These are phyloP conservation scores for Drosophila melanocephala DNA, from an alignment of 2,888 invertebrate genomes.

Conservation along the genomic window DNA sequence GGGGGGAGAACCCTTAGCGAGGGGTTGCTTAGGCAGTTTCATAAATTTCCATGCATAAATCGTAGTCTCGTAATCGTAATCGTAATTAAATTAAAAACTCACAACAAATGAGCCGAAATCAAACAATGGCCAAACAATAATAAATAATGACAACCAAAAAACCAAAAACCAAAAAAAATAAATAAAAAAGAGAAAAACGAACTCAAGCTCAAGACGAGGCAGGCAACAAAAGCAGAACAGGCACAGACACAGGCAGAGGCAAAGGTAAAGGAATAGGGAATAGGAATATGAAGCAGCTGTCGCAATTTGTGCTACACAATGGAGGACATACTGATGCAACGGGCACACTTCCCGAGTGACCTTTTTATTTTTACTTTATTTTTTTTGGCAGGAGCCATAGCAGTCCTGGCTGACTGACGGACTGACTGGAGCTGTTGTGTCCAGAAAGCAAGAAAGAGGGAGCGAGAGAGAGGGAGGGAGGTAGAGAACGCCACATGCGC, in stretches of 20 bases:
- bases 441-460: background rate
- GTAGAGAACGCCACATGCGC: slow-evolving; percentile 71
- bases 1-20: slow-evolving; percentile 1
- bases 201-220: slow-evolving; percentile 40
- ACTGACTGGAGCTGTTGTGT: slow-evolving; percentile 29
- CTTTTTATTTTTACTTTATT: slow-evolving; percentile 60
- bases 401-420: slow-evolving; percentile 23
- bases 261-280: slow-evolving; percentile 20
- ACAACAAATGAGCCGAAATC: slow-evolving; percentile 64
- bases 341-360: slow-evolving; percentile 78
- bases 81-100: slow-evolving; percentile 74
- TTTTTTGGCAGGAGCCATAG: slow-evolving; percentile 66
- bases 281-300: slow-evolving; percentile 52
- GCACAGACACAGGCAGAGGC: slow-evolving; percentile 15
- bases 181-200: slow-evolving; percentile 19
- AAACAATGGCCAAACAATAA: slow-evolving; percentile 71
- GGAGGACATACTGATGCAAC: slow-evolving; percentile 41
- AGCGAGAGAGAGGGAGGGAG: too few relatives aligned
- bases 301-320: slow-evolving; percentile 54
- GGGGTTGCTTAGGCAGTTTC: slow-evolving; percentile 40
- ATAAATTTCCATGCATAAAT: slow-evolving; percentile 76
- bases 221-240: slow-evolving; percentile 43
- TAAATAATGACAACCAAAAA: slow-evolving; percentile 70
- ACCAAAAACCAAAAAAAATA: slow-evolving; percentile 22
- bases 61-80: slow-evolving; percentile 55